These are phyloP conservation scores for Didymodactylos carnosus DNA, from an alignment of 2,888 invertebrate genomes.

Conservation along the genomic window DNA sequence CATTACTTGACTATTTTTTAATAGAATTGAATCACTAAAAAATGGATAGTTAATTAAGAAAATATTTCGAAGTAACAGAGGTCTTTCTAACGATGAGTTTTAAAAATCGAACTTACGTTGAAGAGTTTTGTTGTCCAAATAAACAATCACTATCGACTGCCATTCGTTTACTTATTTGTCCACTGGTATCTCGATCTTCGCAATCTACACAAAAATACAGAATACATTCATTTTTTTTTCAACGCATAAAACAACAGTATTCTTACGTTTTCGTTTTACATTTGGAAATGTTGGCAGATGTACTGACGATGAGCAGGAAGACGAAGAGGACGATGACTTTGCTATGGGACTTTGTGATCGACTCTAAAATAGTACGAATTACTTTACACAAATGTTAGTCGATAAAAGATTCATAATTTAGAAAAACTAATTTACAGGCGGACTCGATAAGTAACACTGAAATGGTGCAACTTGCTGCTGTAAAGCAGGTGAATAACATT, in stretches of 20 bases:
- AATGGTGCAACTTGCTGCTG: background rate
- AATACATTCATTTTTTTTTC: too few species aligned
- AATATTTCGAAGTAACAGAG: background rate
- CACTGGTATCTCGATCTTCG: background rate
- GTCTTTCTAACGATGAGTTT: too few species aligned
- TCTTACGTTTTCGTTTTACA: background rate
- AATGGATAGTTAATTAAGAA: background rate
- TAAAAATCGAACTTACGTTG: too few species aligned
- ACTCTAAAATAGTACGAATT: too few species aligned
- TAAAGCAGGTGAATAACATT: background rate
- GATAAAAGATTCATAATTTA: too few species aligned
- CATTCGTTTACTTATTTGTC: background rate
- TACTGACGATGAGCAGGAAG: background rate
- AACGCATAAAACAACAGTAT: too few species aligned
- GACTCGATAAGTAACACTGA: background rate
- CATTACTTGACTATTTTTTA: too few species aligned
- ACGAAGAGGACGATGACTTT: background rate
- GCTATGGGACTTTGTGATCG: background rate
- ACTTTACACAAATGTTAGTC: too few species aligned
- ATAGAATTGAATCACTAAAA: background rate
- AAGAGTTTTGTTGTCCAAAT: too few species aligned
- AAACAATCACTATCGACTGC: background rate
- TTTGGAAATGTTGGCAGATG: background rate
- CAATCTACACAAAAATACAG: background rate
- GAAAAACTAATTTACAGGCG: too few species aligned